Evolutionary conservation across 2,888 invertebrate species (phyloP).

Genomic region (Autographa pulchrina): DNA sequence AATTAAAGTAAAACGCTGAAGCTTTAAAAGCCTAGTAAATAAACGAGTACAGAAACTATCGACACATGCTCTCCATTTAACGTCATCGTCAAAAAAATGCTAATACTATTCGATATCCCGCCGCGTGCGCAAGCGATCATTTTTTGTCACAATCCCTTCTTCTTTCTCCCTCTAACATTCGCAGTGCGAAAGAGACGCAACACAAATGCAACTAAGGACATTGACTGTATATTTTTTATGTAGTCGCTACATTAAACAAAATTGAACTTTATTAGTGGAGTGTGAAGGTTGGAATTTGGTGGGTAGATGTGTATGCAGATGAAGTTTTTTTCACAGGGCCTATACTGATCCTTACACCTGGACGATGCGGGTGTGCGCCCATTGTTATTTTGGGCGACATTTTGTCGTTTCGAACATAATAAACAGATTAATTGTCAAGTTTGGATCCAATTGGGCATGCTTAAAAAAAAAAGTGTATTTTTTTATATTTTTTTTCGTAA

Average conservation of each 20-base stretch:
- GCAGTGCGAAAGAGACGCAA: slow-evolving; percentile 40
- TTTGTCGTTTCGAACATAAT: slow-evolving; percentile 44
- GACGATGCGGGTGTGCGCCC: slow-evolving; percentile 48
- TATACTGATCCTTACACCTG: slow-evolving; percentile 56
- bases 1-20: not conserved
- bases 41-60: not conserved
- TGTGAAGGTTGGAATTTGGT: slow-evolving; percentile 38
- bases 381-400: slow-evolving; percentile 55
- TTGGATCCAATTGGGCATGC: too few species aligned
- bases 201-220: slow-evolving; percentile 53
- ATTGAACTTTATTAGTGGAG: slow-evolving; percentile 26
- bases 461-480: too few species aligned
- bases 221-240: slow-evolving; percentile 48
- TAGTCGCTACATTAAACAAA: slow-evolving; percentile 5
- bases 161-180: slow-evolving; percentile 27
- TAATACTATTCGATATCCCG: slow-evolving; percentile 43
- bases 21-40: not conserved
- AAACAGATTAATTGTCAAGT: slow-evolving; percentile 49
- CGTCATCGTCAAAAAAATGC: slow-evolving; percentile 51
- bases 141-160: slow-evolving; percentile 56
- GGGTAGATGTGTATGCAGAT: slow-evolving; percentile 49
- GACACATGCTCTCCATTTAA: slow-evolving; percentile 24
- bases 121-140: slow-evolving; percentile 54
- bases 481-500: too few species aligned
- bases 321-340: slow-evolving; percentile 45